Conservation (phyloP, 1,140 invertebrate species). For the Heliothis subflexa region DNA sequence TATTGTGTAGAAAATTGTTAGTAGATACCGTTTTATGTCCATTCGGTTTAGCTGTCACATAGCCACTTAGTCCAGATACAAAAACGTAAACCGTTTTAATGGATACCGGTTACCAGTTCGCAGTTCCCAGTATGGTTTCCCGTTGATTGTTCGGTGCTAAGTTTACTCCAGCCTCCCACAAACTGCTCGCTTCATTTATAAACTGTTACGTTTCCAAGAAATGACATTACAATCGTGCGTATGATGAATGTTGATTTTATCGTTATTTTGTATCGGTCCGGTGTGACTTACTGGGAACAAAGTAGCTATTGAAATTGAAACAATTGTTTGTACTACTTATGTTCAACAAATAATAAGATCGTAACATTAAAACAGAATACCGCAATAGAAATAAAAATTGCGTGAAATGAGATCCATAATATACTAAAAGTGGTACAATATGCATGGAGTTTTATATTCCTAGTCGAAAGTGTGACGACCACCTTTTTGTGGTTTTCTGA, state of each 20-base stretch:
- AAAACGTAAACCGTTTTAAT: conserved; percentile 54
- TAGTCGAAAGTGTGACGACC: conserved; percentile 65
- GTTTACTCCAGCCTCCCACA: conserved; percentile 44
- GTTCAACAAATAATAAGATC: neutral
- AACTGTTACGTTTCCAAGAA: conserved; percentile 50
- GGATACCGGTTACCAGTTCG: conserved; percentile 48
- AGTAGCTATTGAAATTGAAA: conserved; percentile 20
- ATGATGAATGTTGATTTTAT: conserved; percentile 51
- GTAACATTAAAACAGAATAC: neutral
- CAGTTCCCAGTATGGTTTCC: conserved; percentile 53
- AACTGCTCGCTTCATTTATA: conserved; percentile 50
- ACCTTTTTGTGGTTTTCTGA: conserved; percentile 70
- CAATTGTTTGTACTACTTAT: neutral
- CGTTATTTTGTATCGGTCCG: conserved; percentile 36
- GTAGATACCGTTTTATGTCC: conserved; percentile 4
- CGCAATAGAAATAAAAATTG: neutral
- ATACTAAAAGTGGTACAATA: neutral
- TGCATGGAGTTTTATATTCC: conserved; percentile 41
- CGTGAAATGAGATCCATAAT: conserved; percentile 14
- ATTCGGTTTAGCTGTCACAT: conserved; percentile 35
- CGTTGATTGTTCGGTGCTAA: conserved; percentile 50
- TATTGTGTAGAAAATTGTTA: neutral
- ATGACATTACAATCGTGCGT: conserved; percentile 49
- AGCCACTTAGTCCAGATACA: conserved; percentile 46
- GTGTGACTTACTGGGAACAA: conserved; percentile 35